A percentile compares a stretch with the other conserved stretches of the same genome.
Conservation (phyloP, 1,140 invertebrate species). For the Drosophila saltans region DNA sequence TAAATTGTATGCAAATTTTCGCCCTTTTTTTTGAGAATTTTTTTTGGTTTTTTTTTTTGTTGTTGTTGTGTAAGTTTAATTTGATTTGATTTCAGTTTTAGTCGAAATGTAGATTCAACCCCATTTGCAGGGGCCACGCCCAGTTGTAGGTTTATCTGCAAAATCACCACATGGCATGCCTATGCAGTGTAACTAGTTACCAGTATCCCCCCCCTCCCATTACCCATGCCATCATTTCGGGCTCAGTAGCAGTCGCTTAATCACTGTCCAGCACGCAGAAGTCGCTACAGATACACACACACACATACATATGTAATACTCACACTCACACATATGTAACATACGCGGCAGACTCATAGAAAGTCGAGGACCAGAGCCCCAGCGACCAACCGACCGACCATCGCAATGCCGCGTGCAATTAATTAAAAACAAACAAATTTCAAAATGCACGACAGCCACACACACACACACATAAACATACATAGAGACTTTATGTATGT, state of each 20-base stretch:
- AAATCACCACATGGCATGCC: conserved; percentile 67
- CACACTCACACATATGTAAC: conserved; percentile 39
- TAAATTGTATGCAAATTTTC: conserved; percentile 80
- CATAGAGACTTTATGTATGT: neutral
- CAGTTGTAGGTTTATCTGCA: conserved; percentile 53
- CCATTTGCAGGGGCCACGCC: conserved; percentile 70
- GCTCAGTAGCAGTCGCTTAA: conserved; percentile 58
- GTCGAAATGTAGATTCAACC: conserved; percentile 72
- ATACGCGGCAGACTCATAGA: conserved; percentile 21
- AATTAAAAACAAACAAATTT: conserved; percentile 83
- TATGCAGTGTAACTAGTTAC: conserved; percentile 32
- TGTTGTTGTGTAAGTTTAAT: conserved; percentile 56
- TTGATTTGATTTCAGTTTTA: conserved; percentile 67
- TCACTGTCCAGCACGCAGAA: conserved; percentile 67
- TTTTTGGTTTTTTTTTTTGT: neutral
- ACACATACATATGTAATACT: conserved; percentile 10
- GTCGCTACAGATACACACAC: conserved; percentile 13
- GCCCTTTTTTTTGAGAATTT: conserved; percentile 16
- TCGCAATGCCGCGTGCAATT: conserved; percentile 78
- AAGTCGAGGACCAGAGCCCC: neutral
- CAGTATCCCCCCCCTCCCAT: neutral
- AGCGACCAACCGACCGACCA: conserved; percentile 12
- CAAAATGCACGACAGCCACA: conserved; percentile 70
- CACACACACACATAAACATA: neutral
- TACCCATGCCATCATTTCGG: no score